Percentiles rank a stretch among this genome's conserved stretches.
Conservation (phyloP, 2,888 invertebrate species). For the Ophioninae sp. region DNA sequence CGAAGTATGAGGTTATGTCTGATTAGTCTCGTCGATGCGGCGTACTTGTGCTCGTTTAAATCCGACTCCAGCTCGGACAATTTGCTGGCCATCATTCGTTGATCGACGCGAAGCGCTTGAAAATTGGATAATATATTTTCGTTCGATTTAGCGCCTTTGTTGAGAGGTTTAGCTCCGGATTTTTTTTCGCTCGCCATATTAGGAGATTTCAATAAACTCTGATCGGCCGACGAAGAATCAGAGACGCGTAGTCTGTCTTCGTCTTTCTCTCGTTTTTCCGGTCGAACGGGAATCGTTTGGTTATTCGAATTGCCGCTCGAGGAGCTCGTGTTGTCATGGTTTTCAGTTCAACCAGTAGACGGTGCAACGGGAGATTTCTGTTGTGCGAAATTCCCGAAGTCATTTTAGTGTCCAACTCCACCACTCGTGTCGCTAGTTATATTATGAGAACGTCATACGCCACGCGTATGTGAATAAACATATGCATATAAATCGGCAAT, state of each 20-base stretch:
- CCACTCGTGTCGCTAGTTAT: too few relatives aligned
- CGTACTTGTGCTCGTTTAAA: conserved; percentile 96
- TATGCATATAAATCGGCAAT: too few relatives aligned
- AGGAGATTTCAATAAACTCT: conserved; percentile 65
- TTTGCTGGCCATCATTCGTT: conserved; percentile 92
- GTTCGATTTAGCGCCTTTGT: conserved; percentile 73
- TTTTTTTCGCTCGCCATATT: conserved; percentile 80
- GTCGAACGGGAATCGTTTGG: background rate
- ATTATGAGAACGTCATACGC: too few relatives aligned
- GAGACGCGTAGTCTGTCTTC: background rate
- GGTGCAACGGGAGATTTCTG: background rate
- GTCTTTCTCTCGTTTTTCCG: conserved; percentile 10
- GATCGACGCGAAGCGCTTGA: conserved; percentile 93
- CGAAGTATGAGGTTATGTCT: conserved; percentile 69
- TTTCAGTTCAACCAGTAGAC: background rate
- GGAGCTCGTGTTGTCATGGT: conserved; percentile 3
- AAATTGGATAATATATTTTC: conserved; percentile 94
- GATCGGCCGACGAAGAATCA: conserved; percentile 44
- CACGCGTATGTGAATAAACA: too few relatives aligned
- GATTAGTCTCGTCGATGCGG: conserved; percentile 23
- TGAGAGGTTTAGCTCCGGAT: conserved; percentile 68
- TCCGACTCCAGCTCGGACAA: conserved; percentile 96
- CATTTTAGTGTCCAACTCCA: too few relatives aligned
- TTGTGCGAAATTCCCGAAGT: background rate
- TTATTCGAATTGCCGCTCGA: background rate